A percentile compares a stretch with the other conserved stretches of the same genome.
Conservation (phyloP, 30 jellyfish, hydroid and myxozoan species). For the Rhopilema esculentum region DNA sequence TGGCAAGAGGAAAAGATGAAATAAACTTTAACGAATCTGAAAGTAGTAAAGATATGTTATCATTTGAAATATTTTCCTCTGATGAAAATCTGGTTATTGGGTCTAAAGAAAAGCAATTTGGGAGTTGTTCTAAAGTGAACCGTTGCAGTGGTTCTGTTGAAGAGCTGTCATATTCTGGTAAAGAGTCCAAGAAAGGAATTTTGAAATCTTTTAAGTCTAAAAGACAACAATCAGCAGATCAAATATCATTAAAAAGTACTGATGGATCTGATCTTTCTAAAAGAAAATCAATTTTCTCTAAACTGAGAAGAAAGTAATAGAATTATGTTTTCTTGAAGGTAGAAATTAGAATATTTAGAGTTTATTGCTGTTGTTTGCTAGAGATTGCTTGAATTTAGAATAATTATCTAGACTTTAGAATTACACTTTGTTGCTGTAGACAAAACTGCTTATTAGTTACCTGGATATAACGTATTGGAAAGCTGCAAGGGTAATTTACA, state of each 20-base stretch:
- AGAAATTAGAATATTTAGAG: neutral
- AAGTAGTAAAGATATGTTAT: neutral
- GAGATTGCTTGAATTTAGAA: neutral
- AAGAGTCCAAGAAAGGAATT: slow-evolving; percentile 29
- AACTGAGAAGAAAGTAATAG: slow-evolving; percentile 39
- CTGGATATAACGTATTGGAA: neutral
- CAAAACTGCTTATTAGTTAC: neutral
- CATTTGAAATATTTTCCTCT: slow-evolving; percentile 18
- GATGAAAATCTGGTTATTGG: slow-evolving; percentile 12
- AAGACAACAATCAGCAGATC: slow-evolving; percentile 32
- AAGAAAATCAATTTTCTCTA: slow-evolving; percentile 43
- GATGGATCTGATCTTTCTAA: slow-evolving; percentile 22
- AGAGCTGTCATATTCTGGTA: neutral
- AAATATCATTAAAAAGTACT: slow-evolving; percentile 13
- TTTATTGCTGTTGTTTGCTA: neutral
- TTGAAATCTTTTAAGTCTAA: slow-evolving; percentile 18
- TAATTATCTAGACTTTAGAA: neutral
- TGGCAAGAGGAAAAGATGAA: slow-evolving; percentile 1
- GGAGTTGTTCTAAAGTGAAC: neutral
- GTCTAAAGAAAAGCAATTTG: neutral
- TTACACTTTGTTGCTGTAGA: neutral
- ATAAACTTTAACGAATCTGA: neutral
- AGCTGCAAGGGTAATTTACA: too few species aligned
- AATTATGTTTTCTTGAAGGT: neutral
- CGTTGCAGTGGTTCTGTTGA: slow-evolving; percentile 29